phyloP scores from a whole-genome alignment of 2,113 vertebrate species.

The Hipposideros armiger region DNA sequence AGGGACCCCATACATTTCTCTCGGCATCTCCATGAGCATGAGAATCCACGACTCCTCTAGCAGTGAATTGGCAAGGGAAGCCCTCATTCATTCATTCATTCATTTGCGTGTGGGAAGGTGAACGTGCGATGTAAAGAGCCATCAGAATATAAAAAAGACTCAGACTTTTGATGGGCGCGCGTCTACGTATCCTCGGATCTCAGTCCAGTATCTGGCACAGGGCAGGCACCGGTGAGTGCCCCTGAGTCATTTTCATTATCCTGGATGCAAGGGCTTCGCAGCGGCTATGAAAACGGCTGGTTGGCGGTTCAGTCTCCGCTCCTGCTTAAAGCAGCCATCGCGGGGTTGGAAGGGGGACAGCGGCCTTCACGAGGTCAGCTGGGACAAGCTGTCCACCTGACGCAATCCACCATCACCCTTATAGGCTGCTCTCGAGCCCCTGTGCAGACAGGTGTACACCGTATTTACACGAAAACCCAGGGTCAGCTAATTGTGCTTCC shows the following conservation, averaged over 20 bases:
- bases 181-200: background rate
- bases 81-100: background rate
- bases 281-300: too few relatives aligned
- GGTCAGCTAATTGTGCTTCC: background rate
- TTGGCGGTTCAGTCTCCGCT: background rate
- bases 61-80: background rate
- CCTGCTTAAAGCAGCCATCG: too few relatives aligned
- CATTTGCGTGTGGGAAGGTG: too few relatives aligned
- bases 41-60: background rate
- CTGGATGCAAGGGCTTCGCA: background rate
- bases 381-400: background rate
- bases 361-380: background rate
- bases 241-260: fast-evolving
- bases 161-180: background rate
- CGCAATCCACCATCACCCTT: fast-evolving
- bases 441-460: fast-evolving
- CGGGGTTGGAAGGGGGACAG: background rate
- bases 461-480: background rate
- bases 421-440: too few relatives aligned
- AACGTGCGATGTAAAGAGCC: background rate
- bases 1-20: background rate
- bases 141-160: background rate
- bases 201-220: too few relatives aligned
- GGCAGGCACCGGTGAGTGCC: background rate
- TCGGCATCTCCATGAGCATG: background rate